Evolutionary conservation across 2,888 invertebrate genomes (phyloP), one percentile per base, ranked within the genome.

Genomic region (Dioctria linearis): DNA sequence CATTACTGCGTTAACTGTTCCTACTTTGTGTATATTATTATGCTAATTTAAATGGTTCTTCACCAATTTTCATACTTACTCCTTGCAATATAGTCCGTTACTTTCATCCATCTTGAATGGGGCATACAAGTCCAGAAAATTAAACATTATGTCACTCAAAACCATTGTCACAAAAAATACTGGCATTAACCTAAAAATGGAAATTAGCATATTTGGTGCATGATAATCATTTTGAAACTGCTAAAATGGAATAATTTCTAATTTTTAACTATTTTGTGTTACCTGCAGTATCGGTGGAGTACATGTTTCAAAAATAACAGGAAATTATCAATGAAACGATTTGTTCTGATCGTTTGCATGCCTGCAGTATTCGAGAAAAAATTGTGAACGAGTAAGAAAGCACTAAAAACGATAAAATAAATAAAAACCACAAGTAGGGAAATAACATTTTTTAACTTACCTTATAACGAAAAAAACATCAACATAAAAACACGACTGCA

Each of bases 391-490:
- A 86, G 69, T 39, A 87, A 82, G 67, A 86, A 85, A 0, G 85
- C 85, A 71, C 87, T 87, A 78, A 9, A 5, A 65, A 65, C 54
- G 4, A 65, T 13, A 66, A 49, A 80, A 59, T 37, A 42, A 57
- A 39, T 8, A 79, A 25, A 25, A 25, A 25, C 25, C 25, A 25
- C 25, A 25, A 25, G 25, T 25, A 25, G 25, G 25, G 25, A 6
- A 40, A 57, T 1, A 65, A 65, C 49, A 79, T 54, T 43, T 25
- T 25, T 25, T 25, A 25, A 61, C 67, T 63, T 39, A 87, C 87
- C 87, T 87, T 49, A 87, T 86, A 25, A 86, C 84, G 79, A 87
- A 87, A 82, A 87, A 87, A 2, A 86, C 84, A 78, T 87, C 87
- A 67, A 87, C 87, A 82, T 86, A 86, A 78, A 85, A 86, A 67